Base-by-base conservation (phyloP, 2,797 vertebrate genomes). In the Mallotus villosus region DNA sequence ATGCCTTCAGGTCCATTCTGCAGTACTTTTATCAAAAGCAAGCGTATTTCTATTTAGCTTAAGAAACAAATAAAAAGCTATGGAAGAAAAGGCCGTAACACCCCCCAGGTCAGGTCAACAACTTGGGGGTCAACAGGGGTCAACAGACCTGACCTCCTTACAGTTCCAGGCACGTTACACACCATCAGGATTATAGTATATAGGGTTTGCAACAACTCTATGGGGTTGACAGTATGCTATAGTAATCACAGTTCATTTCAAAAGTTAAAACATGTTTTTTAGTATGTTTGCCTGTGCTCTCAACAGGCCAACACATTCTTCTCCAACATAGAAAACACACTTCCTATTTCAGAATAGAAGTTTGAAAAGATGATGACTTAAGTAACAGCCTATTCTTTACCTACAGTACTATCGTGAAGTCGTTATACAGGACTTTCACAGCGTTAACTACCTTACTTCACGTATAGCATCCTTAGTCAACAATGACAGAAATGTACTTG, bases 91-190 rank as follows among this genome's bases (percentile, higher is more conserved):
- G 11, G 53, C 29, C 51, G n/a, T 57, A 51, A 55, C 29, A 9
- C 14, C 27, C 5, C n/a, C 12, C 66, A 68, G 24, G 66, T 34
- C 65, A 29, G 24, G 21, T 51, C 49, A 51, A 14, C 16, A 53
- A n/a, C n/a, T n/a, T 46, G 41, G 49, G 16, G 11, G 3, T 17
- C 49, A 51, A 12, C 12, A 14, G 12, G 9, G 49, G 11, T 41
- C 21, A 22, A 41, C 34, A 41, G n/a, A 67, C 7, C 21, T 6
- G 12, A 24, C n/a, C n/a, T n/a, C 64, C 29, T 29, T n/a, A 11
- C n/a, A 25, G 63, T 66, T 37, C 53, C 25, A 67, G 64, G 64
- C 65, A 67, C 66, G 51, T 25, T 55, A 37, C n/a, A 24, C 19
- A 66, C 37, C 4, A 27, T 49, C 22, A 19, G 5, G 64, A 51